Conservation (phyloP, 2,113 vertebrate species). For the Spilogale gracilis region DNA sequence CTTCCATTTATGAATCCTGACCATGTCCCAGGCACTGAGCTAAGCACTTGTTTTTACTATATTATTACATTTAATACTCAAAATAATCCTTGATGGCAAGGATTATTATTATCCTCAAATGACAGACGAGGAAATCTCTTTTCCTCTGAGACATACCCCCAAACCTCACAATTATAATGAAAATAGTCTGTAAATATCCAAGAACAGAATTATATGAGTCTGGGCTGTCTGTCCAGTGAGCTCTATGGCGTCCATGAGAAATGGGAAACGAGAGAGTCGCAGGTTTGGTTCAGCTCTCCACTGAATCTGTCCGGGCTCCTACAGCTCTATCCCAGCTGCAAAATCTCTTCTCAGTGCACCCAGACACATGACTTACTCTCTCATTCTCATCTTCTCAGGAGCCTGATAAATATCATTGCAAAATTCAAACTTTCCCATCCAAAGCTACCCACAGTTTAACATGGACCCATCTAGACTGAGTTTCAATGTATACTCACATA, state of each 20-base stretch:
- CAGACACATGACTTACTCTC: neutral
- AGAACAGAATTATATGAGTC: neutral
- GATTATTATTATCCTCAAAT: constrained; percentile 37
- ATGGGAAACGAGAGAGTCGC: neutral
- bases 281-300: neutral
- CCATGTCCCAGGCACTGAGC: neutral
- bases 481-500: neutral
- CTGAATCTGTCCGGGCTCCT: neutral
- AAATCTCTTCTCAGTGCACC: neutral
- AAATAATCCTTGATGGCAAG: constrained; percentile 21
- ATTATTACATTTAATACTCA: neutral
- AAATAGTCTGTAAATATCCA: neutral
- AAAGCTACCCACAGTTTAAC: neutral
- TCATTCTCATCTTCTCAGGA: constrained; percentile 17
- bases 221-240: neutral
- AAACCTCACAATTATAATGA: neutral
- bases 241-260: neutral
- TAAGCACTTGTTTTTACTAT: neutral
- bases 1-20: constrained; percentile 2
- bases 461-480: neutral
- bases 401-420: neutral
- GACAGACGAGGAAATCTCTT: constrained; percentile 19
- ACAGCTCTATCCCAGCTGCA: neutral
- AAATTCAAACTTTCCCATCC: neutral
- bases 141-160: neutral